A percentile compares a stretch with the other conserved stretches of the same genome.
Evolutionary conservation across 2,888 invertebrate genomes (phyloP).

Genomic region (Oeneis ivallda): DNA sequence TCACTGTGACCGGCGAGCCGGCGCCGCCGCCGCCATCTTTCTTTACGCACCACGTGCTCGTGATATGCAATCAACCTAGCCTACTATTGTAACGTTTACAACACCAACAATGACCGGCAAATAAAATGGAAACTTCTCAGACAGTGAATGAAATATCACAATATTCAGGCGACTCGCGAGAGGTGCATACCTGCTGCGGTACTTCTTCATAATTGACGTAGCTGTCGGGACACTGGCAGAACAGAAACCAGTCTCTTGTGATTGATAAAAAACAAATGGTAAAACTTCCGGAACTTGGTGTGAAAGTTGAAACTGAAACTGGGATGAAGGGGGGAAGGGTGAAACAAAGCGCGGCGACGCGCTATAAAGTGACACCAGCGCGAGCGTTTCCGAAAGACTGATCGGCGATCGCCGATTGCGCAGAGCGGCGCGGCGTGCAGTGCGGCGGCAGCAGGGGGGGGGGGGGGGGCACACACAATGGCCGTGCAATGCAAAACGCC

Average conservation of each 20-base stretch:
- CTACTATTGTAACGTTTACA: constrained; percentile 24
- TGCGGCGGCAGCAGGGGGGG: constrained; percentile 52
- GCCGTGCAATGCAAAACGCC: constrained; percentile 63
- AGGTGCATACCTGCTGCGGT: constrained; percentile 65
- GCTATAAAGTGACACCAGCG: constrained; percentile 65
- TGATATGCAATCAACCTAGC: constrained; percentile 39
- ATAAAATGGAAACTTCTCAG: not conserved
- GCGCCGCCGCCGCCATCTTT: constrained; percentile 72
- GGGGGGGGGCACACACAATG: constrained; percentile 75
- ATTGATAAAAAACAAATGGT: not conserved
- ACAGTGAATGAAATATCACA: not conserved
- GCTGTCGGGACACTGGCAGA: constrained; percentile 26
- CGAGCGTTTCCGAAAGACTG: constrained; percentile 80
- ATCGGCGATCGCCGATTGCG: constrained; percentile 49
- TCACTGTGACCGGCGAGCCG: constrained; percentile 44
- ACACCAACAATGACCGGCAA: constrained; percentile 7
- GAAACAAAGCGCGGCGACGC: constrained; percentile 29
- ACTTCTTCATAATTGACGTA: constrained; percentile 57
- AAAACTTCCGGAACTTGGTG: constrained; percentile 22
- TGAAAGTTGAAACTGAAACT: constrained; percentile 35
- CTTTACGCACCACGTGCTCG: constrained; percentile 73
- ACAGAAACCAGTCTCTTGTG: not conserved
- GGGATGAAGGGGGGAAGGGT: constrained; percentile 31
- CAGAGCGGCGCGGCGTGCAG: constrained; percentile 57
- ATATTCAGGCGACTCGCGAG: constrained; percentile 21